Percentiles rank a stretch among this genome's conserved stretches.
Evolutionary conservation across 2,888 invertebrate genomes (phyloP).

Genomic region (Orthosia cruda): DNA sequence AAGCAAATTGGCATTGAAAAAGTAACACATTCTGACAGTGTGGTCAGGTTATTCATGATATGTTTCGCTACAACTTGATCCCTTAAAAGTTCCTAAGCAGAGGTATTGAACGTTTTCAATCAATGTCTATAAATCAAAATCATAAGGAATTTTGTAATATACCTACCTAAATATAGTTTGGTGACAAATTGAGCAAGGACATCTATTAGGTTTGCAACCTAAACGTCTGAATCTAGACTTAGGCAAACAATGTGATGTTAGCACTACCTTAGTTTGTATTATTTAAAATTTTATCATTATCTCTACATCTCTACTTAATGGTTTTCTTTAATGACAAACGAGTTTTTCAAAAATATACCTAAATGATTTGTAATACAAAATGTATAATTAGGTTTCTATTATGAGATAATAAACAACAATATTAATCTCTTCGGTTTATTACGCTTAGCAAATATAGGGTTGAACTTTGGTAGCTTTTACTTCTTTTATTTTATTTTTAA

Average conservation of each 20-base stretch:
- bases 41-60: slow-evolving; percentile 36
- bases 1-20: neutral
- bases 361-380: slow-evolving; percentile 38
- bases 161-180: slow-evolving; percentile 40
- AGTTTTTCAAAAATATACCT: slow-evolving; percentile 22
- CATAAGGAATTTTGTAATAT: slow-evolving; percentile 55
- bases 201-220: slow-evolving; percentile 67
- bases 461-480: slow-evolving; percentile 52
- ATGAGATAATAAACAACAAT: slow-evolving; percentile 37
- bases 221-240: slow-evolving; percentile 70
- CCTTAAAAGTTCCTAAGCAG: slow-evolving; percentile 68
- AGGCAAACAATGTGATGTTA: slow-evolving; percentile 83
- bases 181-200: slow-evolving; percentile 57
- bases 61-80: slow-evolving; percentile 55
- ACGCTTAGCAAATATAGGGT: slow-evolving; percentile 63
- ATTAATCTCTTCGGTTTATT: slow-evolving; percentile 44
- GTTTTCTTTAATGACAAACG: slow-evolving; percentile 44
- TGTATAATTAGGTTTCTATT: slow-evolving; percentile 30
- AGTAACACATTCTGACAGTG: neutral
- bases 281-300: slow-evolving; percentile 73
- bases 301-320: slow-evolving; percentile 33
- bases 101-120: slow-evolving; percentile 67
- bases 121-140: slow-evolving; percentile 58
- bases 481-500: slow-evolving; percentile 26
- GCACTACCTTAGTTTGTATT: slow-evolving; percentile 76